phyloP scores from a whole-genome alignment of 30 jellyfish, hydroid and myxozoan species.

The Nemopilema nomurai region DNA sequence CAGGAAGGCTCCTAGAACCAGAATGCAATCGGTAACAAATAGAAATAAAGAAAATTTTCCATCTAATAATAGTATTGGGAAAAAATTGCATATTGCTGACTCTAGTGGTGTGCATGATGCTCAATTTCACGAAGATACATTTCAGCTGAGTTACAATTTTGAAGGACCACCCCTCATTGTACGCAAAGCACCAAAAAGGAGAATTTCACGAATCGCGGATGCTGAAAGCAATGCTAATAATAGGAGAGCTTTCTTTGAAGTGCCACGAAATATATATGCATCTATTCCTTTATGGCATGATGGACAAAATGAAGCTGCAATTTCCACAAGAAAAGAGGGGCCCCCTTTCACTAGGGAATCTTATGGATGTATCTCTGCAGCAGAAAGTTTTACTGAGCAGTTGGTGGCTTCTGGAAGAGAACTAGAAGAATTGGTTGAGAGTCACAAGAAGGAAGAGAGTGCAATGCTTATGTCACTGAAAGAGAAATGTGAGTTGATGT shows the following conservation, averaged over 20 bases:
- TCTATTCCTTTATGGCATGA: background rate
- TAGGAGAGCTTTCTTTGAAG: background rate
- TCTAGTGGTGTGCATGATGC: background rate
- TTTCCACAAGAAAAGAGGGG: background rate
- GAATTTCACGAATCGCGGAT: background rate
- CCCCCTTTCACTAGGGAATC: no score
- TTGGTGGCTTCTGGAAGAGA: background rate
- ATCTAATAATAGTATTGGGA: background rate
- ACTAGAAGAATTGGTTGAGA: background rate
- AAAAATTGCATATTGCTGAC: background rate
- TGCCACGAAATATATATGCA: background rate
- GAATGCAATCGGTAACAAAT: no score
- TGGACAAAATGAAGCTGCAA: background rate
- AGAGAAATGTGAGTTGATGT: constrained; percentile 19
- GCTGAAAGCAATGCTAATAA: background rate
- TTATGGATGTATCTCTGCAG: background rate
- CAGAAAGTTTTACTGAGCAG: background rate
- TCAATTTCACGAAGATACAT: background rate
- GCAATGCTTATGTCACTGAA: background rate
- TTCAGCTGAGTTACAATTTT: background rate
- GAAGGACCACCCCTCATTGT: no score
- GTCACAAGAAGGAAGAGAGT: constrained; percentile 1
- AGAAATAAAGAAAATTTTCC: no score
- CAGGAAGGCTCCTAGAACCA: no score
- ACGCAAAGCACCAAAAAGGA: background rate